These are phyloP conservation scores for Atethmia centrago DNA, from an alignment of 2,888 invertebrate genomes.

Conservation along the genomic window DNA sequence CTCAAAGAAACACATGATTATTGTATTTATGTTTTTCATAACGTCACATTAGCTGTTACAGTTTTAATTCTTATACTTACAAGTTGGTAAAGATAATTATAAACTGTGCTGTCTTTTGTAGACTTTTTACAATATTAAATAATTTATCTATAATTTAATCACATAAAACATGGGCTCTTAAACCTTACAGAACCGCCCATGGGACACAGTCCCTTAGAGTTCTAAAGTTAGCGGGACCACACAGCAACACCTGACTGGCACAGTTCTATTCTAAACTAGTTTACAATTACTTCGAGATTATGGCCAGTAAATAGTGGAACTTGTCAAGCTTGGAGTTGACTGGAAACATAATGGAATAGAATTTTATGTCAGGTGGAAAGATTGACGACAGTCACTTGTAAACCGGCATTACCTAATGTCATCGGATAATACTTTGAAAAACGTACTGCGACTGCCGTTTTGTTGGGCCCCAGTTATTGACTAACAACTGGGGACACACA, in stretches of 20 bases:
- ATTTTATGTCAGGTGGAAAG: background rate
- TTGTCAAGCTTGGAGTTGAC: conserved; percentile 9
- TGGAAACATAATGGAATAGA: background rate
- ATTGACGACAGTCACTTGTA: too few relatives aligned
- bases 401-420: too few relatives aligned
- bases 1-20: too few relatives aligned
- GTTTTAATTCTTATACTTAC: background rate
- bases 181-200: background rate
- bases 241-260: conserved; percentile 39
- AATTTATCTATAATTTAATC: too few relatives aligned
- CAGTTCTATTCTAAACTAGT: conserved; percentile 31
- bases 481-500: too few relatives aligned
- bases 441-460: too few relatives aligned
- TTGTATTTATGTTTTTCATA: too few relatives aligned
- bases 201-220: conserved; percentile 16
- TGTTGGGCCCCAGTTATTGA: too few relatives aligned
- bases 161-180: background rate
- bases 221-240: conserved; percentile 39
- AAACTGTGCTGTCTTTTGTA: too few relatives aligned
- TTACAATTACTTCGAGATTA: conserved; percentile 25
- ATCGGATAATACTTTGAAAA: too few relatives aligned
- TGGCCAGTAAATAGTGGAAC: conserved; percentile 17
- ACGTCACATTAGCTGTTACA: too few relatives aligned
- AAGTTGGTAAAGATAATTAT: background rate
- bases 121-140: too few relatives aligned